These are phyloP conservation scores for Syngnathus floridae DNA, from an alignment of 2,113 vertebrate species.

Conservation along the genomic window DNA sequence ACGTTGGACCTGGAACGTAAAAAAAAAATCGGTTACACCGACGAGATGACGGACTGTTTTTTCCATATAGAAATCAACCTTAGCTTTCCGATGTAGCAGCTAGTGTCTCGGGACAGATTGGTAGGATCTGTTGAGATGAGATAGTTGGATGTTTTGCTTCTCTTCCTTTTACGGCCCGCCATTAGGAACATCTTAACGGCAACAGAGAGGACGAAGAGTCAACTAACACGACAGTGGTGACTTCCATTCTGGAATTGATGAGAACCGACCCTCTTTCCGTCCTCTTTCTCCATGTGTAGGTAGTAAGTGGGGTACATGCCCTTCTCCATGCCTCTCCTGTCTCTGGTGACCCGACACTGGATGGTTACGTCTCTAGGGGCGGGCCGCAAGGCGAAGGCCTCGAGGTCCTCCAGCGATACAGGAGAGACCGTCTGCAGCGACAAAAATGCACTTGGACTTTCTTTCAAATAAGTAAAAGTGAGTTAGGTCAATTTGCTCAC, in stretches of 20 bases:
- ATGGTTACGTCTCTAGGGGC: slow-evolving; percentile 70
- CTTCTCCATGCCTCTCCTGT: slow-evolving; percentile 79
- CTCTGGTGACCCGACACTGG: slow-evolving; percentile 76
- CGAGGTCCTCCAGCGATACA: slow-evolving; percentile 69
- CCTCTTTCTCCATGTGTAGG: slow-evolving; percentile 78
- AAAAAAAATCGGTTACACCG: too few relatives aligned
- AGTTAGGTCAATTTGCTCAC: slow-evolving; percentile 34
- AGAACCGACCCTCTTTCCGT: slow-evolving; percentile 71
- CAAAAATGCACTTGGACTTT: neutral
- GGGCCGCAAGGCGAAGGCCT: slow-evolving; percentile 72
- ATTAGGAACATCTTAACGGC: slow-evolving; percentile 76
- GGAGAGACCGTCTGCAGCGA: slow-evolving; percentile 53
- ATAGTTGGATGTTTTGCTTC: slow-evolving; percentile 85
- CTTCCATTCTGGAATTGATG: too few relatives aligned
- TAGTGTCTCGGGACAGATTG: slow-evolving; percentile 77
- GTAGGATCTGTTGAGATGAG: slow-evolving; percentile 81
- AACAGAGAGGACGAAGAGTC: neutral
- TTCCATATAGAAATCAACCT: slow-evolving; percentile 57
- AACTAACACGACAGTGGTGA: neutral
- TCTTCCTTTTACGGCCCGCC: slow-evolving; percentile 82
- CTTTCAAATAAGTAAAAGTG: too few relatives aligned
- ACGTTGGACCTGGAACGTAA: slow-evolving; percentile 73
- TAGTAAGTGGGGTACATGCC: slow-evolving; percentile 83
- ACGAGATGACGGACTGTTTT: neutral
- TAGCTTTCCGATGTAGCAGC: slow-evolving; percentile 81